These are phyloP conservation scores for Ametastegia equiseti DNA, from an alignment of 2,888 invertebrate genomes.

Conservation along the genomic window DNA sequence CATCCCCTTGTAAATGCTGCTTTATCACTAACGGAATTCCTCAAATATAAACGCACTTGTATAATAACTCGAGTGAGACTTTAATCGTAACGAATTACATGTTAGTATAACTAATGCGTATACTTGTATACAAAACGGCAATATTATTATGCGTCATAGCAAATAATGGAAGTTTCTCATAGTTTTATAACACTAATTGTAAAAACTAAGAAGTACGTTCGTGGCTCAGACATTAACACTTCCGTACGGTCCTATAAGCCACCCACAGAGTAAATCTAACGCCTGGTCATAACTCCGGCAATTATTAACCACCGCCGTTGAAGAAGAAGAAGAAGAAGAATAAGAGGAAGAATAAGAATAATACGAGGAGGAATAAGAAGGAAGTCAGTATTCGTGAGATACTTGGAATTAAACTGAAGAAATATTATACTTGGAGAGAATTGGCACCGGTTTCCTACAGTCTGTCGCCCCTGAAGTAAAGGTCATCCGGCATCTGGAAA, in stretches of 20 bases:
- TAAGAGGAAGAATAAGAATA: constrained; percentile 9
- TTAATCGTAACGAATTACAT: constrained; percentile 18
- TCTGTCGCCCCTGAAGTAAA: constrained; percentile 40
- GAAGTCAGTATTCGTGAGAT: constrained; percentile 3
- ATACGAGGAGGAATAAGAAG: neutral
- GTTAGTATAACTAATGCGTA: neutral
- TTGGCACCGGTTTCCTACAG: constrained; percentile 14
- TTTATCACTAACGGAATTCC: neutral
- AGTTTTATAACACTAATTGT: neutral
- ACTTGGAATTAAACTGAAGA: constrained; percentile 13
- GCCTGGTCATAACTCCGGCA: constrained; percentile 35
- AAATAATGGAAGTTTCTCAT: constrained; percentile 8
- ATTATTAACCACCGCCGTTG: neutral
- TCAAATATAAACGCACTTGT: neutral
- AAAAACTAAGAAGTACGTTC: constrained; percentile 1
- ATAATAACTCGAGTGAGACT: constrained; percentile 16
- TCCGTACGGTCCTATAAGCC: neutral
- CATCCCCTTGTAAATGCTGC: neutral
- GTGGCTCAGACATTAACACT: neutral
- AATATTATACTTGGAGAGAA: constrained; percentile 12
- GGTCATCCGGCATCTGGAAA: constrained; percentile 49
- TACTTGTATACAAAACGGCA: constrained; percentile 17
- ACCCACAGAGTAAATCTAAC: neutral
- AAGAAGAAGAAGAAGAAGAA: constrained; percentile 8
- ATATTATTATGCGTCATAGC: neutral